Base-by-base conservation (phyloP, 2,797 vertebrate species). In the Serranus cabrilla region DNA sequence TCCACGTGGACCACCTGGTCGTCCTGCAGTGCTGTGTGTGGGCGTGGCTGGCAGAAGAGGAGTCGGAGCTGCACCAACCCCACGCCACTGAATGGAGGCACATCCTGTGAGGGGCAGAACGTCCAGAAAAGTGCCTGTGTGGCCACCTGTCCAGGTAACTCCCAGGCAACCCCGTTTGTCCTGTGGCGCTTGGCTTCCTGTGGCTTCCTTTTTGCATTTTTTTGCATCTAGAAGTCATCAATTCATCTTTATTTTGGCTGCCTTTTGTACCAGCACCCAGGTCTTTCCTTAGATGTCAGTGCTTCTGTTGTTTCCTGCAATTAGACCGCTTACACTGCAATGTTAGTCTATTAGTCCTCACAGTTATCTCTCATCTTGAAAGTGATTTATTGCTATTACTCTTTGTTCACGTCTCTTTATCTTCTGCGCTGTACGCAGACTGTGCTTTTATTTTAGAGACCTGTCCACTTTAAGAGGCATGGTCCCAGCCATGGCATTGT, bases 21-120 rank as follows among this genome's bases (percentile, higher is more conserved):
- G 51, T 95, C 97, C 92, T 99, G 98, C 96, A 99, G 98, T 80
- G 96, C 96, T 78, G 96, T 96, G 94, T 99, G 98, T 85, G 98
- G 98, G 93, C 96, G 97, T 78, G 98, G 98, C 92, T 98, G 97
- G 97, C 98, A 99, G 97, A 99, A 99, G 96, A 97, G 98, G 96
- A 99, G 97, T 94, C 96, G 98, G 87, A 99, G 96, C 90, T 99
- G 98, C 93, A 99, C 98, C 96, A 99, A 99, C 92, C 98, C 98
- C 85, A 96, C 98, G 12, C 98, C 98, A 94, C 96, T 99, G 95
- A 99, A 99, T 84, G 98, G 98, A 92, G 98, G 98, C 77, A 95
- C 97, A 88, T 97, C 97, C 94, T 99, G 98, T 93, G 98, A 99
- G 93, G 98, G 98, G 90, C 98, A 99, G 96, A 99, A 97, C 67